Conservation (phyloP, 2,888 invertebrate genomes). For the Dione juno region DNA sequence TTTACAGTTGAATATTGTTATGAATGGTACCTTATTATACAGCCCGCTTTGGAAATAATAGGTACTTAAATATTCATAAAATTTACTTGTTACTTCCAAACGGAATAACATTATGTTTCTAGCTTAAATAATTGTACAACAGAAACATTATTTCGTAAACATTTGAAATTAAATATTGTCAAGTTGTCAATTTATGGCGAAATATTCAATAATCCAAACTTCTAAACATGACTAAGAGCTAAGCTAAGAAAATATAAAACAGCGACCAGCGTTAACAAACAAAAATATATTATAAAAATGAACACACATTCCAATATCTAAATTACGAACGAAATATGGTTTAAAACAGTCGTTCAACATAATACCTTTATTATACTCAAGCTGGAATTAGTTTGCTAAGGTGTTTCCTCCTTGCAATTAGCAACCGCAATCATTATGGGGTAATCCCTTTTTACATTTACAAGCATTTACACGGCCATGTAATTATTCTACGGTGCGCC, state of each 20-base stretch:
- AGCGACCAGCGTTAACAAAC: background rate
- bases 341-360: background rate
- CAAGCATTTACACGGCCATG: conserved; percentile 72
- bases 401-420: conserved; percentile 62
- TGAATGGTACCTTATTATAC: conserved; percentile 3
- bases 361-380: conserved; percentile 5
- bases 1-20: background rate
- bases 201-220: too few relatives aligned
- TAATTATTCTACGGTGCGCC: conserved; percentile 78
- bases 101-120: background rate
- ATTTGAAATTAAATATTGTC: background rate
- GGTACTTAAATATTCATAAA: background rate
- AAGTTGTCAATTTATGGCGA: too few relatives aligned
- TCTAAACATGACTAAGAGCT: too few relatives aligned
- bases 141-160: background rate
- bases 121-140: background rate
- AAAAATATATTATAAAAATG: background rate
- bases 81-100: background rate
- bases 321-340: background rate
- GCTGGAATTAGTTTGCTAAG: conserved; percentile 16
- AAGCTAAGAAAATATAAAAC: too few relatives aligned
- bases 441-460: conserved; percentile 78
- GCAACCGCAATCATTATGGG: conserved; percentile 52
- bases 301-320: background rate
- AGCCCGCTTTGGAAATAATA: background rate